Conservation (phyloP, 2,797 vertebrate genomes). For the Enteromius radiatus region DNA sequence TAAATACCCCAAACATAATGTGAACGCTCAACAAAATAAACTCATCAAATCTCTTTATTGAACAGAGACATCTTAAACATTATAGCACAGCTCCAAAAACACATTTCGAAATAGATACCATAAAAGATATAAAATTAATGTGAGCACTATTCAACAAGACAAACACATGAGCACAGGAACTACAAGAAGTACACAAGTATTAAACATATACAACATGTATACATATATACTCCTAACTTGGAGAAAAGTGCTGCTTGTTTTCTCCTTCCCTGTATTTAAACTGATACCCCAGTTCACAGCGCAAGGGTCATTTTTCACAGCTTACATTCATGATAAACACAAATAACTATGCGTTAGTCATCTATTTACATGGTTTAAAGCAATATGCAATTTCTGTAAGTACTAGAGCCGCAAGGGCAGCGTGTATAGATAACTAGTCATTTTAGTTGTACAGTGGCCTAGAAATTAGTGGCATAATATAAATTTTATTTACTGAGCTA, state of each 20-base stretch:
- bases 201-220: constrained; percentile 41
- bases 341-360: constrained; percentile 31
- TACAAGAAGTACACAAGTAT: constrained; percentile 41
- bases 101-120: constrained; percentile 58
- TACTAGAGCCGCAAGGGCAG: constrained; percentile 45
- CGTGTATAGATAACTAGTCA: constrained; percentile 32
- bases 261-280: constrained; percentile 64
- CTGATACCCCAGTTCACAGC: constrained; percentile 48
- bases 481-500: constrained; percentile 29
- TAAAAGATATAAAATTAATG: constrained; percentile 64
- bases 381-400: constrained; percentile 31
- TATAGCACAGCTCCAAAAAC: constrained; percentile 40
- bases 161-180: constrained; percentile 34
- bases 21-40: not conserved
- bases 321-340: constrained; percentile 56
- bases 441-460: constrained; percentile 41
- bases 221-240: constrained; percentile 39
- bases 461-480: constrained; percentile 42
- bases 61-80: constrained; percentile 28
- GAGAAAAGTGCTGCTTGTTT: constrained; percentile 67
- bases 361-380: constrained; percentile 35
- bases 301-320: constrained; percentile 63
- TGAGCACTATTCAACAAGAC: constrained; percentile 27
- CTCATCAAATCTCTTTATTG: constrained; percentile 40
- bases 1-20: not conserved